Evolutionary conservation across 2,797 vertebrate genomes (phyloP).

Genomic region (Hyperoplus immaculatus): DNA sequence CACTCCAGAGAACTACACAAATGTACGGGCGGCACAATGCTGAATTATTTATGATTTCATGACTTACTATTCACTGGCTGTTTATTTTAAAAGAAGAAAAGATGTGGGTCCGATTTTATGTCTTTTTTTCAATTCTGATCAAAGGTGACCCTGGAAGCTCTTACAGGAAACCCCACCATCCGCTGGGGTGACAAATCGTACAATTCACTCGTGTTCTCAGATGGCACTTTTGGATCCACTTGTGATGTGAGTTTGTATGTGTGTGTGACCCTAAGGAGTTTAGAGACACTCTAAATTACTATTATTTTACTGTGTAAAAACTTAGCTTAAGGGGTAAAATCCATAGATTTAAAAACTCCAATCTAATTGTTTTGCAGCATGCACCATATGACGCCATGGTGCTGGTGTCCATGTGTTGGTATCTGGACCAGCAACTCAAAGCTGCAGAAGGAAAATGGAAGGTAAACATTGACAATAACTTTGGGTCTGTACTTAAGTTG

Average conservation of each 20-base stretch:
- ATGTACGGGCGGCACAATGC: slow-evolving; percentile 80
- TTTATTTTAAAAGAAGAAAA: background rate
- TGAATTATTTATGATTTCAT: background rate
- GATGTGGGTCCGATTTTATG: slow-evolving; percentile 21
- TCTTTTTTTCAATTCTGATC: slow-evolving; percentile 35
- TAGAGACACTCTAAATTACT: background rate
- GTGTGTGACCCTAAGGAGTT: background rate
- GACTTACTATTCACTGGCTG: background rate
- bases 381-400: slow-evolving; percentile 95
- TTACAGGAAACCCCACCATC: slow-evolving; percentile 88
- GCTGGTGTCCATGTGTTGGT: slow-evolving; percentile 86
- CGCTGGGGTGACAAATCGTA: slow-evolving; percentile 99
- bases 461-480: slow-evolving; percentile 79
- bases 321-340: background rate
- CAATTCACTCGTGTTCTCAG: slow-evolving; percentile 87
- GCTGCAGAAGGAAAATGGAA: slow-evolving; percentile 92
- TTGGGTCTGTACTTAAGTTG: background rate
- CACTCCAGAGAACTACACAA: slow-evolving; percentile 89
- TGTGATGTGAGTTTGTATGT: slow-evolving; percentile 91
- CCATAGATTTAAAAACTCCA: background rate
- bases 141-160: slow-evolving; percentile 82
- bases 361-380: slow-evolving; percentile 86
- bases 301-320: background rate
- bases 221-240: slow-evolving; percentile 89
- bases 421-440: slow-evolving; percentile 87